These are phyloP conservation scores for Charaxes varanes DNA, from an alignment of 1,140 invertebrate species.

Conservation along the genomic window DNA sequence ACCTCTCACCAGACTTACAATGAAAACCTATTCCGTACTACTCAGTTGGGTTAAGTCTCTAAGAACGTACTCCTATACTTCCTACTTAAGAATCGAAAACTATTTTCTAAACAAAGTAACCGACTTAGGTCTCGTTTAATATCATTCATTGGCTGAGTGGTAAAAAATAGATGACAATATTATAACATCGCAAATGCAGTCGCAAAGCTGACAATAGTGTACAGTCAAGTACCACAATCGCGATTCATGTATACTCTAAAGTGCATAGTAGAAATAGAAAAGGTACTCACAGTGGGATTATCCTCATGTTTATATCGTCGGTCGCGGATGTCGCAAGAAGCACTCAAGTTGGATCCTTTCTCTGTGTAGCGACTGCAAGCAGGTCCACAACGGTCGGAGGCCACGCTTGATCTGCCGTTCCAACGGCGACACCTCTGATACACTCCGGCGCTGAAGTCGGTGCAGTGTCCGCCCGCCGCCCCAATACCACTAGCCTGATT, in stretches of 20 bases:
- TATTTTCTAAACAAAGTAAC: no score
- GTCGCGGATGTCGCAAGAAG: constrained; percentile 32
- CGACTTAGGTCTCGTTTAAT: no score
- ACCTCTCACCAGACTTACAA: constrained; percentile 17
- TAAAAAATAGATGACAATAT: constrained; percentile 13
- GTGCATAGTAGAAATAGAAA: constrained; percentile 3
- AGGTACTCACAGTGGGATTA: constrained; percentile 54
- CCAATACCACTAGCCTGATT: constrained; percentile 40
- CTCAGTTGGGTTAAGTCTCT: no score
- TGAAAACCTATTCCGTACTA: constrained; percentile 11
- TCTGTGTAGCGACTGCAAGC: constrained; percentile 39
- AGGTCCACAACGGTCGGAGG: constrained; percentile 56
- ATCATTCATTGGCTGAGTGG: no score
- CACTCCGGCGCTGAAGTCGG: constrained; percentile 33
- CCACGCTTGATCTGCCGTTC: constrained; percentile 56
- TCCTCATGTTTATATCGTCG: constrained; percentile 49
- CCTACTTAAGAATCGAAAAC: no score
- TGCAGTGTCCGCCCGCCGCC: constrained; percentile 30
- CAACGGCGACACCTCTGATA: constrained; percentile 39
- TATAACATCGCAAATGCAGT: constrained; percentile 44
- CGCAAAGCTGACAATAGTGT: constrained; percentile 32
- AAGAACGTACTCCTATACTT: no score
- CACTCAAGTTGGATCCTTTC: constrained; percentile 45
- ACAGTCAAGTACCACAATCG: background rate
- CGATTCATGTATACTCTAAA: background rate